These are phyloP conservation scores for Baccha elongata DNA, from an alignment of 2,888 invertebrate species.

Conservation along the genomic window DNA sequence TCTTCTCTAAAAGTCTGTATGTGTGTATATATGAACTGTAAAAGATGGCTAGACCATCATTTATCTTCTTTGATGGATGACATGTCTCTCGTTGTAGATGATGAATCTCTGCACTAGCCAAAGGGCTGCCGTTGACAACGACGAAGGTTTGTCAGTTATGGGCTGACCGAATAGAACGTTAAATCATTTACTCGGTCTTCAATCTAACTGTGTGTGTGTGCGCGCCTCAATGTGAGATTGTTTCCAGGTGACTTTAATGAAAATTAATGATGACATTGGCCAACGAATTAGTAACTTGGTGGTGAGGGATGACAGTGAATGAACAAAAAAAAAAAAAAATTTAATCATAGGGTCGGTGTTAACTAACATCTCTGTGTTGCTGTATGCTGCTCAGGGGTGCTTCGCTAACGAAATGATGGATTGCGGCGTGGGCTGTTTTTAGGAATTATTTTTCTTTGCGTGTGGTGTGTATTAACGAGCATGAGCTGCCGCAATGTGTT, in stretches of 20 bases:
- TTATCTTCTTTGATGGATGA: slow-evolving; percentile 74
- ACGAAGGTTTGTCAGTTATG: slow-evolving; percentile 69
- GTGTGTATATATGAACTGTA: slow-evolving; percentile 20
- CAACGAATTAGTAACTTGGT: slow-evolving; percentile 69
- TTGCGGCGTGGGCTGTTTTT: slow-evolving; percentile 65
- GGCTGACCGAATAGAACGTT: slow-evolving; percentile 51
- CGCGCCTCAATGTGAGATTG: slow-evolving; percentile 44
- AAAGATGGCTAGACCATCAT: slow-evolving; percentile 70
- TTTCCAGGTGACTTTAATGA: slow-evolving; percentile 73
- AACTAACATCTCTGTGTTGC: background rate
- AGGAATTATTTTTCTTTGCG: slow-evolving; percentile 56
- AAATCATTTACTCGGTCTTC: slow-evolving; percentile 56
- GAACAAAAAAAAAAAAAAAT: slow-evolving; percentile 21
- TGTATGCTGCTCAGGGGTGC: slow-evolving; percentile 53
- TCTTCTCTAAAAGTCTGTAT: background rate
- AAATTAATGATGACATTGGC: slow-evolving; percentile 74
- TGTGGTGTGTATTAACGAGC: slow-evolving; percentile 56
- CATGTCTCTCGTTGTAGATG: slow-evolving; percentile 69
- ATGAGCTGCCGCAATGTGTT: slow-evolving; percentile 67
- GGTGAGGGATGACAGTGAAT: slow-evolving; percentile 66
- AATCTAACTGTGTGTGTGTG: slow-evolving; percentile 6
- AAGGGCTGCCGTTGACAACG: slow-evolving; percentile 70
- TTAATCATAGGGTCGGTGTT: slow-evolving; percentile 53
- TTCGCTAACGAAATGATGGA: slow-evolving; percentile 72
- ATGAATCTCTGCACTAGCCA: slow-evolving; percentile 69